phyloP scores from a whole-genome alignment of 2,888 invertebrate genomes.

The Heliconius sara region DNA sequence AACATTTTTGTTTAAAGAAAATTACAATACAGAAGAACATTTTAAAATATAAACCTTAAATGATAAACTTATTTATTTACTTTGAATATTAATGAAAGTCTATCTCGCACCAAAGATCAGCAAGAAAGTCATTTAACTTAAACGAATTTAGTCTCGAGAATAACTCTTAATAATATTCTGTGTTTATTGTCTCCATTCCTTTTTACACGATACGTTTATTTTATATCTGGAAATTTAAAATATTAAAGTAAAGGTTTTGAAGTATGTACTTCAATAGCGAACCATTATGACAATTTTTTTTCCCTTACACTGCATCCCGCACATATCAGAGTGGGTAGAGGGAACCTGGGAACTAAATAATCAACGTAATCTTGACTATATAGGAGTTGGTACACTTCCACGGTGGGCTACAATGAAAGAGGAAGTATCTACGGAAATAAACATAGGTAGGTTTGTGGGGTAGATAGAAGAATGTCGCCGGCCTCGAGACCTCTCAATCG shows the following conservation, averaged over 20 bases:
- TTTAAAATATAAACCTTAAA: neutral
- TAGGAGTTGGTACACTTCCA: constrained; percentile 48
- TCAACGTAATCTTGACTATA: constrained; percentile 47
- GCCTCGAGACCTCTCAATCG: constrained; percentile 77
- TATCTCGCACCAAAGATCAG: constrained; percentile 70
- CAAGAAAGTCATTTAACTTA: constrained; percentile 83
- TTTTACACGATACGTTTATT: constrained; percentile 75
- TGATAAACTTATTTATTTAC: constrained; percentile 45
- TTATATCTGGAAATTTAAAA: constrained; percentile 71
- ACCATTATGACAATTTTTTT: too few relatives aligned
- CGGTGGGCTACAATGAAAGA: constrained; percentile 62
- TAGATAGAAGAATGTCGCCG: constrained; percentile 78
- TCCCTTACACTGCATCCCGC: too few relatives aligned
- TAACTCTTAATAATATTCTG: constrained; percentile 56
- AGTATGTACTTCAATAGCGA: too few relatives aligned
- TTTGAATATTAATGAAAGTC: constrained; percentile 72
- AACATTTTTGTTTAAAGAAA: neutral
- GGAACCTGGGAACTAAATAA: neutral
- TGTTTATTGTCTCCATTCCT: constrained; percentile 76
- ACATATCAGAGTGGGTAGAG: too few relatives aligned
- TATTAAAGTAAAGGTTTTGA: constrained; percentile 58
- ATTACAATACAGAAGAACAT: neutral
- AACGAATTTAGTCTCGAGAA: constrained; percentile 73
- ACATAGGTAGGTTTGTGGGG: constrained; percentile 75
- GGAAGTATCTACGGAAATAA: constrained; percentile 78